phyloP scores from a whole-genome alignment of 2,113 vertebrate genomes.

The Microtus montanus region DNA sequence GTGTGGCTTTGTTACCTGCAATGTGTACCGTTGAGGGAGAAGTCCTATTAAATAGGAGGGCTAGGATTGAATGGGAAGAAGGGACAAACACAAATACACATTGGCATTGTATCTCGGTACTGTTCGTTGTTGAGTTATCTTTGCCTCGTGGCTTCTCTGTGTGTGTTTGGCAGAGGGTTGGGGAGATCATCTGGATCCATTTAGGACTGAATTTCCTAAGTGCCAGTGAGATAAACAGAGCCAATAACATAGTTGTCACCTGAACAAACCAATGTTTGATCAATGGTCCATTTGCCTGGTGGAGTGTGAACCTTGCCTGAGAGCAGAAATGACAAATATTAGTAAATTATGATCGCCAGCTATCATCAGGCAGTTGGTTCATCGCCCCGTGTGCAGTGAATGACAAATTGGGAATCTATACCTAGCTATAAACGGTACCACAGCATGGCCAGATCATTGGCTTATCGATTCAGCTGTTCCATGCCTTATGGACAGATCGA shows the following conservation, averaged over 20 bases:
- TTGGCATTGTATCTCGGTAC: neutral
- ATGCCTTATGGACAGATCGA: slow-evolving; percentile 54
- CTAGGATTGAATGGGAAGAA: neutral
- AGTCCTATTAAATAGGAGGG: neutral
- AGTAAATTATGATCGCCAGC: slow-evolving; percentile 77
- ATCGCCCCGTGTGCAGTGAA: slow-evolving; percentile 64
- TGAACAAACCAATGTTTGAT: slow-evolving; percentile 82
- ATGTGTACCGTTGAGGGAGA: neutral
- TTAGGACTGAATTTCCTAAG: slow-evolving; percentile 78
- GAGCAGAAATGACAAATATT: slow-evolving; percentile 78
- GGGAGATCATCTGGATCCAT: slow-evolving; percentile 76
- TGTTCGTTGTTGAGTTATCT: neutral
- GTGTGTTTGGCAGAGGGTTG: neutral
- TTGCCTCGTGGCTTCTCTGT: neutral
- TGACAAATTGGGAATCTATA: slow-evolving; percentile 68
- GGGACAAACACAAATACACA: neutral
- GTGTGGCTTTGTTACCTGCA: neutral
- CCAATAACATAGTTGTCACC: slow-evolving; percentile 78
- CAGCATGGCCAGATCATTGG: slow-evolving; percentile 67
- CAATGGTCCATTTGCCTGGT: slow-evolving; percentile 78
- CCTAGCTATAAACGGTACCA: slow-evolving; percentile 57
- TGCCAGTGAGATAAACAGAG: slow-evolving; percentile 77
- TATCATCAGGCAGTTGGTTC: slow-evolving; percentile 70
- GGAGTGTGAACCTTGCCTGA: slow-evolving; percentile 74
- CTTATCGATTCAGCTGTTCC: slow-evolving; percentile 55